These are phyloP conservation scores for Tridacna crocea DNA, from an alignment of 2,888 invertebrate genomes.

Conservation along the genomic window DNA sequence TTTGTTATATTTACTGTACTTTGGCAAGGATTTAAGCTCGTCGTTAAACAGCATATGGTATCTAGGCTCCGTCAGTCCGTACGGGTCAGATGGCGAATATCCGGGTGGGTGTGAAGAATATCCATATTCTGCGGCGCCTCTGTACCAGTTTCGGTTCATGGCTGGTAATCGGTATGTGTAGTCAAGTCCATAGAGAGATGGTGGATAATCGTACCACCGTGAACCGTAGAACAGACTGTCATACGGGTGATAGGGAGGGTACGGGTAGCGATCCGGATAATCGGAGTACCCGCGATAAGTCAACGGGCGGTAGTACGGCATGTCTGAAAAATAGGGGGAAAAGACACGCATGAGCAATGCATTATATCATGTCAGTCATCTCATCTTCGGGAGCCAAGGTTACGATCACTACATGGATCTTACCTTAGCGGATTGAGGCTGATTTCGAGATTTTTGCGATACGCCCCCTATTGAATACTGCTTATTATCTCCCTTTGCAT, in stretches of 20 bases:
- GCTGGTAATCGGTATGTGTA: constrained; percentile 11
- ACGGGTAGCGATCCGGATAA: neutral
- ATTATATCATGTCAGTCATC: too few species aligned
- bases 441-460: too few species aligned
- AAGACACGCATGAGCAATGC: too few species aligned
- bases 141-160: neutral
- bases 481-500: too few species aligned
- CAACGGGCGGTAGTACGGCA: constrained; percentile 2
- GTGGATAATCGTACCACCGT: constrained; percentile 27
- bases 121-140: constrained; percentile 13
- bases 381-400: too few species aligned
- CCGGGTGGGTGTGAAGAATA: neutral
- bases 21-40: constrained; percentile 5
- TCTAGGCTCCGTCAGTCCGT: constrained; percentile 16
- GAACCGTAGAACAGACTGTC: constrained; percentile 6
- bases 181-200: constrained; percentile 36
- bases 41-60: constrained; percentile 23
- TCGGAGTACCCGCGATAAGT: constrained; percentile 2
- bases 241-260: neutral
- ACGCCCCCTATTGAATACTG: too few species aligned
- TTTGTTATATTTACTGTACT: constrained; percentile 22
- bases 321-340: neutral
- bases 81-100: neutral
- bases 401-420: too few species aligned
- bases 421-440: too few species aligned